These are phyloP conservation scores for Rhopalosiphum padi DNA, from an alignment of 1,140 invertebrate genomes.

Conservation along the genomic window DNA sequence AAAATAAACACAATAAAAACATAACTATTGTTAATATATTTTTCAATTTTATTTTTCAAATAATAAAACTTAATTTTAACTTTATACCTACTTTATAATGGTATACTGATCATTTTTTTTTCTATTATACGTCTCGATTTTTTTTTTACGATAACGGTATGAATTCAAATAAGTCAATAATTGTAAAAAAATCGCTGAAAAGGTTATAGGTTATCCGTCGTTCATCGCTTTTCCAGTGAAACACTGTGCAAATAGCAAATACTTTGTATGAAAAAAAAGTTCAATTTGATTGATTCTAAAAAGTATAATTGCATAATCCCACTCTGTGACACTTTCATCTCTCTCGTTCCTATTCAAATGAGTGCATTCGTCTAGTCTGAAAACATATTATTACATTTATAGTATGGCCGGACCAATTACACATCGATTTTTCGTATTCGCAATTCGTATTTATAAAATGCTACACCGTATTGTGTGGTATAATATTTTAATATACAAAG, in stretches of 20 bases:
- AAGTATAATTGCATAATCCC: background rate
- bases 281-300: background rate
- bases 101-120: background rate
- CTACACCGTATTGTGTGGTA: too few species aligned
- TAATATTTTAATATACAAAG: background rate
- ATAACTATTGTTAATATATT: background rate
- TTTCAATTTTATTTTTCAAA: background rate
- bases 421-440: background rate
- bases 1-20: background rate
- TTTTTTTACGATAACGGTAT: background rate
- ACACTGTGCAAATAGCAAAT: background rate
- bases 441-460: background rate
- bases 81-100: too few species aligned
- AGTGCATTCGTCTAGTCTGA: too few species aligned
- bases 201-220: background rate
- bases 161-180: background rate
- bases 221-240: background rate
- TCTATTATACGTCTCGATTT: background rate
- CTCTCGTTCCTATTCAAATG: too few species aligned
- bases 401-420: background rate
- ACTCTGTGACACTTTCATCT: background rate
- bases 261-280: background rate
- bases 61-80: too few species aligned
- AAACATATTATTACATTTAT: background rate
- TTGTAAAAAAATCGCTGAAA: background rate